Conservation (phyloP, 1,140 invertebrate species). For the Drosophila baimaii region DNA sequence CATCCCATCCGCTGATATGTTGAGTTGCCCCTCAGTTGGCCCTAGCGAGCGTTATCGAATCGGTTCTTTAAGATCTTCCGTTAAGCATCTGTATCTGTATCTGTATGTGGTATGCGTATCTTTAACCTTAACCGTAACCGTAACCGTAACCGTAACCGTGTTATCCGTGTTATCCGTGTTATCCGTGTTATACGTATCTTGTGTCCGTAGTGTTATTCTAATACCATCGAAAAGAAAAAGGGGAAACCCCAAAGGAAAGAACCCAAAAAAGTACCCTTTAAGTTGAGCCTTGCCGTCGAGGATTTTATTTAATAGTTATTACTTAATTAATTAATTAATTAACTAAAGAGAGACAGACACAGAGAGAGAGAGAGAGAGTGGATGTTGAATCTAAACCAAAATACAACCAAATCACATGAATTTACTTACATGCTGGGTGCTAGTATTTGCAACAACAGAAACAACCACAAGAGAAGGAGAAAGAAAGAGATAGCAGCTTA, state of each 20-base stretch:
- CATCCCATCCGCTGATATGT: conserved; percentile 43
- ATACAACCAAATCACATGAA: conserved; percentile 63
- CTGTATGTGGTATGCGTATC: conserved; percentile 6
- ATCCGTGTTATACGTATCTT: conserved; percentile 25
- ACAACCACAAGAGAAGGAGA: conserved; percentile 19
- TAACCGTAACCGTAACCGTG: conserved; percentile 17
- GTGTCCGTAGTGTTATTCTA: conserved; percentile 21
- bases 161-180: conserved; percentile 18
- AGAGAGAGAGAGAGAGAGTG: neutral
- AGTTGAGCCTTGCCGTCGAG: conserved; percentile 15
- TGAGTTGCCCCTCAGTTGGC: conserved; percentile 57
- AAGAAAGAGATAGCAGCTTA: neutral
- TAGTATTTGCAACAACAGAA: conserved; percentile 50
- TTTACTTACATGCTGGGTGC: conserved; percentile 76
- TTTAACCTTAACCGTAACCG: conserved; percentile 6
- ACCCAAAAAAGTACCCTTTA: neutral
- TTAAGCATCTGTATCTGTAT: conserved; percentile 17
- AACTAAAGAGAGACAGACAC: neutral
- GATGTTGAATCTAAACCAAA: conserved; percentile 38
- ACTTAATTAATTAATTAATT: neutral
- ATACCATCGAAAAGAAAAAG: neutral
- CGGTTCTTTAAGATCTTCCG: conserved; percentile 16
- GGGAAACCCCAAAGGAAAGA: neutral
- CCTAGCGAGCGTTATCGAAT: conserved; percentile 51
- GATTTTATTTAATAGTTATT: conserved; percentile 23